phyloP scores from a whole-genome alignment of 1,140 invertebrate genomes.

The Caenorhabditis brenneri region DNA sequence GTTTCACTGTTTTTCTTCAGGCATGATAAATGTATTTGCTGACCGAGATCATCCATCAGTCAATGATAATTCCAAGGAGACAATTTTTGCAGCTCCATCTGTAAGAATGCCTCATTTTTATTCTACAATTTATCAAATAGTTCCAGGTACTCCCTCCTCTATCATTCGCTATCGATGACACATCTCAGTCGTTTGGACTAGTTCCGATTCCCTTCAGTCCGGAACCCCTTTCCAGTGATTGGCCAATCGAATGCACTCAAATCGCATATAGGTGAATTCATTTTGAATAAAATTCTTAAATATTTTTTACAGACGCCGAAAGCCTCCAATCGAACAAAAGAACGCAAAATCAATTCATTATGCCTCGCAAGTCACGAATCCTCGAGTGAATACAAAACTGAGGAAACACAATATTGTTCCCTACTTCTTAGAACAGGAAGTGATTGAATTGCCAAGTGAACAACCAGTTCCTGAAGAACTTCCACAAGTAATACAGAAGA shows the following conservation, averaged over 20 bases:
- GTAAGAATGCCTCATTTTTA: background rate
- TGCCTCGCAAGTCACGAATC: background rate
- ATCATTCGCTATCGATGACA: constrained; percentile 3
- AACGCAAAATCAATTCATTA: constrained; percentile 19
- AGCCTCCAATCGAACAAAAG: background rate
- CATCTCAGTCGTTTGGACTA: background rate
- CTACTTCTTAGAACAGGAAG: background rate
- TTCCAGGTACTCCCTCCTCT: background rate
- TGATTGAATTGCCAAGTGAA: background rate
- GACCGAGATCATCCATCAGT: background rate
- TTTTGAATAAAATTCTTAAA: background rate
- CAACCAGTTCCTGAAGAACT: background rate
- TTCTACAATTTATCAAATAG: background rate
- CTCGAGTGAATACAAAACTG: background rate
- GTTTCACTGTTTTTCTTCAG: background rate
- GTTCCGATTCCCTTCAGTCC: background rate
- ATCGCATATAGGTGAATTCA: background rate
- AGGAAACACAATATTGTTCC: background rate
- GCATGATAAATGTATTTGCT: background rate
- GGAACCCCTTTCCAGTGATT: background rate
- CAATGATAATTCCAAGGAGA: constrained; percentile 9
- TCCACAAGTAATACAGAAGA: background rate
- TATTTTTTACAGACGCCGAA: background rate
- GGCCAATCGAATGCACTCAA: background rate
- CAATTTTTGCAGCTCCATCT: background rate